Percentiles rank a stretch among this genome's conserved stretches.
These are phyloP conservation scores for Hetaerina americana DNA, from an alignment of 1,140 invertebrate genomes.

Conservation along the genomic window DNA sequence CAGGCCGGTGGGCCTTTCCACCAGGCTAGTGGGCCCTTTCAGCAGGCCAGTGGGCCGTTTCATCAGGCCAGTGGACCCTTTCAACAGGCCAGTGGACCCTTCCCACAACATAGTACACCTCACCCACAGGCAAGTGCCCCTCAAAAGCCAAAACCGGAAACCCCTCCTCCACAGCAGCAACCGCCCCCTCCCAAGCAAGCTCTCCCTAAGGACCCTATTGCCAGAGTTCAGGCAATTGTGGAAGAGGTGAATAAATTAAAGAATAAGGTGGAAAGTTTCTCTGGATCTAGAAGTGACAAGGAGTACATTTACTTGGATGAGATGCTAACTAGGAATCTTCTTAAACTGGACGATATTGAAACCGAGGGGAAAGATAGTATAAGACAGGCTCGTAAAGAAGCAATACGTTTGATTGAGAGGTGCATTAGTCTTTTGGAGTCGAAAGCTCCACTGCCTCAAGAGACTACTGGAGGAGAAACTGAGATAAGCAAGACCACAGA, in stretches of 20 bases:
- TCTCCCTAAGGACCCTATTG: constrained; percentile 50
- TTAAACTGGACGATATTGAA: constrained; percentile 84
- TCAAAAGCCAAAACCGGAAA: constrained; percentile 20
- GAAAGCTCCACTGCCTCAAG: constrained; percentile 31
- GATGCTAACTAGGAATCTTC: constrained; percentile 82
- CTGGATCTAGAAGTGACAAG: constrained; percentile 63
- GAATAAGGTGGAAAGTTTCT: constrained; percentile 62
- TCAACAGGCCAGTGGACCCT: constrained; percentile 16
- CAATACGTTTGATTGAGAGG: constrained; percentile 75
- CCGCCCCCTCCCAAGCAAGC: constrained; percentile 23
- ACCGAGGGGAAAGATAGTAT: constrained; percentile 83
- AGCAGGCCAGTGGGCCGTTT: not conserved
- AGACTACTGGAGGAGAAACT: not conserved
- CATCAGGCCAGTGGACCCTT: too few species aligned
- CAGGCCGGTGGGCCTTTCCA: not conserved
- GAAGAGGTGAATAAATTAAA: constrained; percentile 66
- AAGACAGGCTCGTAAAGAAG: constrained; percentile 67
- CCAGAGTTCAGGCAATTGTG: constrained; percentile 64
- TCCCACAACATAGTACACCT: constrained; percentile 22
- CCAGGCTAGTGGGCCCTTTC: not conserved
- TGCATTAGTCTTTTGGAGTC: constrained; percentile 70
- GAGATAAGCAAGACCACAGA: too few species aligned
- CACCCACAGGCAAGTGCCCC: constrained; percentile 9
- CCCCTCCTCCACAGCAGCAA: constrained; percentile 13
- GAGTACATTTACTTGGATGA: constrained; percentile 82